Evolutionary conservation across 1,140 invertebrate genomes (phyloP).

Genomic region (Drosophila grimshawi): DNA sequence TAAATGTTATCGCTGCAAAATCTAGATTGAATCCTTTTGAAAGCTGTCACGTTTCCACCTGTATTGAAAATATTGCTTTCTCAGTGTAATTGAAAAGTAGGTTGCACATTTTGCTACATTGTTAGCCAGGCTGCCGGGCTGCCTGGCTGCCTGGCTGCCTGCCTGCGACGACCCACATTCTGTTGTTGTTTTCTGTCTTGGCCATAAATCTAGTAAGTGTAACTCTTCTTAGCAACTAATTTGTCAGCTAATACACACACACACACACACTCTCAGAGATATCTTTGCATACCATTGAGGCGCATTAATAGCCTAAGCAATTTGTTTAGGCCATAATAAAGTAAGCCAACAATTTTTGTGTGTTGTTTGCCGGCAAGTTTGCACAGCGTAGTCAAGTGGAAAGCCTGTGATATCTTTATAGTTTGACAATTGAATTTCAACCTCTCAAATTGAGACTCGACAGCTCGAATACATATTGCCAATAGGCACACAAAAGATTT

Average conservation of each 20-base stretch:
- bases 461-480: slow-evolving; percentile 67
- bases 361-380: slow-evolving; percentile 20
- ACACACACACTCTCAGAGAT: slow-evolving; percentile 13
- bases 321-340: slow-evolving; percentile 66
- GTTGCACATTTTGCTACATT: slow-evolving; percentile 77
- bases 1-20: background rate
- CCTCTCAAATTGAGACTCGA: slow-evolving; percentile 10
- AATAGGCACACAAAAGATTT: slow-evolving; percentile 80
- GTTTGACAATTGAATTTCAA: slow-evolving; percentile 78
- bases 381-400: slow-evolving; percentile 58
- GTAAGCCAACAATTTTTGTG: slow-evolving; percentile 63
- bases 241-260: slow-evolving; percentile 63
- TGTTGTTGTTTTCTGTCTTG: slow-evolving; percentile 32
- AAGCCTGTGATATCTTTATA: slow-evolving; percentile 74
- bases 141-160: slow-evolving; percentile 26
- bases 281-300: slow-evolving; percentile 8
- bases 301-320: slow-evolving; percentile 59
- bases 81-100: slow-evolving; percentile 69
- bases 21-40: background rate
- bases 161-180: slow-evolving; percentile 61
- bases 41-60: background rate
- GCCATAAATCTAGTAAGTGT: slow-evolving; percentile 58
- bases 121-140: slow-evolving; percentile 4
- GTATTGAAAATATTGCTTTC: background rate
- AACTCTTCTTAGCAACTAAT: slow-evolving; percentile 56